A percentile compares a stretch with the other conserved stretches of the same genome.
Conservation (phyloP, 2,113 vertebrate species). For the Anolis sagrei region DNA sequence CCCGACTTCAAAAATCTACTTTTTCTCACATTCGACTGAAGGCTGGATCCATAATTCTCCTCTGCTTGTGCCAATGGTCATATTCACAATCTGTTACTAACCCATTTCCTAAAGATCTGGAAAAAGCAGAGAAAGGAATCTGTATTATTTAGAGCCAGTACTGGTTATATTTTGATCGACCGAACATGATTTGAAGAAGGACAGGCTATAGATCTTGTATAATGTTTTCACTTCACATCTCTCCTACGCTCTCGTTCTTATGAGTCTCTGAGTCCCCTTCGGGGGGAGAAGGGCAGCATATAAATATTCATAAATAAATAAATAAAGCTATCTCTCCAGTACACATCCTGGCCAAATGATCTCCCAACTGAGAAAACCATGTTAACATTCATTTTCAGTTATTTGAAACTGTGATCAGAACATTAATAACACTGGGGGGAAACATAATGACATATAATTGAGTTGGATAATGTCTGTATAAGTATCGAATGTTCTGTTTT, state of each 20-base stretch:
- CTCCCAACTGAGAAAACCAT: neutral
- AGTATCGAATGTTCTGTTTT: neutral
- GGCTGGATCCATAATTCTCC: constrained; percentile 88
- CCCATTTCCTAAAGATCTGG: constrained; percentile 88
- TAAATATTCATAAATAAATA: too few species aligned
- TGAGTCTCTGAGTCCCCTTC: too few species aligned
- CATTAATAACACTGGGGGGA: neutral
- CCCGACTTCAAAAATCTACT: neutral
- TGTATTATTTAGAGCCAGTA: neutral
- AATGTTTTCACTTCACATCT: neutral
- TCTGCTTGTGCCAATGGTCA: constrained; percentile 88
- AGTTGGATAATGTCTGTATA: neutral
- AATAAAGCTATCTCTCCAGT: too few species aligned
- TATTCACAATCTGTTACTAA: constrained; percentile 82
- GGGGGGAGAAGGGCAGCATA: too few species aligned
- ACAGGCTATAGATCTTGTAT: neutral
- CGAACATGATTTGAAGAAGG: neutral
- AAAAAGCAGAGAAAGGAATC: neutral
- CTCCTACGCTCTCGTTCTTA: neutral
- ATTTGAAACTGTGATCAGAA: neutral
- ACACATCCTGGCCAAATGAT: neutral
- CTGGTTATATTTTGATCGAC: too few species aligned
- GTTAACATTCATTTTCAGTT: neutral
- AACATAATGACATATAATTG: neutral
- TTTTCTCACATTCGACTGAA: constrained; percentile 85